These are phyloP conservation scores for Metallyticus violacea DNA, from an alignment of 2,888 invertebrate genomes.

Conservation along the genomic window DNA sequence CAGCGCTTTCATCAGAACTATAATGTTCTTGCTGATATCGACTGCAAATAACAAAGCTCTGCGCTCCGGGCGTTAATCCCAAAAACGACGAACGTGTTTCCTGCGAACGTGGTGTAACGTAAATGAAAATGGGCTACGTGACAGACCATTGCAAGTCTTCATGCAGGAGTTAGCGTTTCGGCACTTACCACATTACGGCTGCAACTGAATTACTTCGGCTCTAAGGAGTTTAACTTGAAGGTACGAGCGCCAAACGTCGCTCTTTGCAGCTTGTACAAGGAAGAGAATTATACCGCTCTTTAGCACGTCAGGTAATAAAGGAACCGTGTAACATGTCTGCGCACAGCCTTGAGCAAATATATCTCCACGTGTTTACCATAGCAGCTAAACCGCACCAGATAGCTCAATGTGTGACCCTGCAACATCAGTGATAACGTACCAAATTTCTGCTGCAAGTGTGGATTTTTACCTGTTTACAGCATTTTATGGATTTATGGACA, in stretches of 20 bases:
- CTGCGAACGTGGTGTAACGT: not conserved
- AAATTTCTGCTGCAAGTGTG: too few species aligned
- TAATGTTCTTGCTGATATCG: not conserved
- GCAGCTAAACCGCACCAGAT: too few species aligned
- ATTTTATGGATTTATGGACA: too few species aligned
- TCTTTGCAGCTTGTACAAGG: not conserved
- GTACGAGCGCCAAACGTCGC: not conserved
- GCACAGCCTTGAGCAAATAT: too few species aligned
- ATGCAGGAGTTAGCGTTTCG: too few species aligned
- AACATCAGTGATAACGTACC: too few species aligned
- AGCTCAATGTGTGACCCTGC: too few species aligned
- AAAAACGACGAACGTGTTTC: not conserved
- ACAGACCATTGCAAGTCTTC: not conserved
- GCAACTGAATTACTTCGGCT: not conserved
- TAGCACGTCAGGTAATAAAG: not conserved
- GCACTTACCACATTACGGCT: not conserved
- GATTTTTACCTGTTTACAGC: too few species aligned
- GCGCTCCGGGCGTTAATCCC: not conserved
- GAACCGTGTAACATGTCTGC: not conserved
- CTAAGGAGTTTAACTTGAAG: not conserved
- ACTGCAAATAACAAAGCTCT: too few species aligned
- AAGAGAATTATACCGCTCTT: not conserved
- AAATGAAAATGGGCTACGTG: not conserved
- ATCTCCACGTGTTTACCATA: too few species aligned
- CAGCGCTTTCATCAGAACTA: not conserved